phyloP scores from a whole-genome alignment of 2,797 vertebrate genomes.

The Petrocephalus sullivani region DNA sequence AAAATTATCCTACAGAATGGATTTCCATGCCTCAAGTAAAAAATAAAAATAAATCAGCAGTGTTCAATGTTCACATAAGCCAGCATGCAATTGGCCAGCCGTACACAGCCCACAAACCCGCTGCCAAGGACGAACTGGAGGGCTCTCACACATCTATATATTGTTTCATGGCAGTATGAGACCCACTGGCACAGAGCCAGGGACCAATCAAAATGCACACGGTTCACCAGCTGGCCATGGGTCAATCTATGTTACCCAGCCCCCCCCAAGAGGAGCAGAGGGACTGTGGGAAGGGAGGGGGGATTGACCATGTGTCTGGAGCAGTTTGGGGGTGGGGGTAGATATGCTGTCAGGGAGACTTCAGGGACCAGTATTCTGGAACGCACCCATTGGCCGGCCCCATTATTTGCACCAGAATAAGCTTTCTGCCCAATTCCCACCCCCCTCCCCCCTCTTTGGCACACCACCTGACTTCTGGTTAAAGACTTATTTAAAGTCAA shows the following conservation, averaged over 20 bases:
- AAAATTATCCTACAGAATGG: neutral
- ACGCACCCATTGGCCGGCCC: neutral
- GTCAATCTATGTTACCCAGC: neutral
- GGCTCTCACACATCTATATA: neutral
- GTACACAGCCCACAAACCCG: neutral
- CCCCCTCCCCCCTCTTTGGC: neutral
- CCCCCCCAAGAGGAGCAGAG: neutral
- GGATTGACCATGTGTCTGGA: neutral
- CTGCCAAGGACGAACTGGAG: neutral
- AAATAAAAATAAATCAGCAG: neutral
- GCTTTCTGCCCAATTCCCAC: too few relatives aligned
- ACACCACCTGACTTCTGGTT: neutral
- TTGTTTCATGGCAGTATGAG: neutral
- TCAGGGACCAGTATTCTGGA: slow-evolving; percentile 23
- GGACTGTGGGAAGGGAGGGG: neutral
- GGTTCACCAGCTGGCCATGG: neutral
- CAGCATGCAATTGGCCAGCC: neutral
- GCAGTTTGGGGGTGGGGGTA: neutral
- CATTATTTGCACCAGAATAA: neutral
- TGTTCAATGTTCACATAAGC: neutral
- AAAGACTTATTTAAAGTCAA: neutral
- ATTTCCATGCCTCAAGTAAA: neutral
- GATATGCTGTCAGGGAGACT: slow-evolving; percentile 29
- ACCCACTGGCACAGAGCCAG: neutral
- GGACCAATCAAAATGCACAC: neutral